Percentiles rank a stretch among this genome's conserved stretches.
Evolutionary conservation across 2,113 vertebrate genomes (phyloP).

Genomic region (Siniperca chuatsi): DNA sequence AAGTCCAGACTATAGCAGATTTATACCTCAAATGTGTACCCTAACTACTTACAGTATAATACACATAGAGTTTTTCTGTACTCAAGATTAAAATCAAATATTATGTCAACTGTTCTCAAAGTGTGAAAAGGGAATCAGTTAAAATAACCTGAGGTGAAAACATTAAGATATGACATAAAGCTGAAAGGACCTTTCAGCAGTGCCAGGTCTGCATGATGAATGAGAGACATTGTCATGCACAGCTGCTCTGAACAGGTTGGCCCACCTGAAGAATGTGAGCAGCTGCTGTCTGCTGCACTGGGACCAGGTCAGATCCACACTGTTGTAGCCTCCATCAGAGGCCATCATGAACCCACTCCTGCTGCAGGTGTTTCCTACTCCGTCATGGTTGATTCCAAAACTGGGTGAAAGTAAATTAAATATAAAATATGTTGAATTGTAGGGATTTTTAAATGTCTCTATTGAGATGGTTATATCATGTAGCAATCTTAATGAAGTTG

Average conservation of each 20-base stretch:
- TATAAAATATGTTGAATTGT: background rate
- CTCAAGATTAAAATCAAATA: background rate
- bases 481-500: background rate
- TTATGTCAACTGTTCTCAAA: background rate
- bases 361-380: constrained; percentile 86
- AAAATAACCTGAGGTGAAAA: background rate
- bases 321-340: constrained; percentile 86
- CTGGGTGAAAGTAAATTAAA: constrained; percentile 71
- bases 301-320: constrained; percentile 90
- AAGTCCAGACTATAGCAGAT: background rate
- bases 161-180: constrained; percentile 2
- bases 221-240: constrained; percentile 38
- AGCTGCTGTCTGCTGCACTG: constrained; percentile 90
- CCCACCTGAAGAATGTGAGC: constrained; percentile 88
- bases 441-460: background rate
- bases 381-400: constrained; percentile 94
- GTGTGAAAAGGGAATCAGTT: background rate
- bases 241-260: constrained; percentile 43
- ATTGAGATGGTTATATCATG: no score
- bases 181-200: constrained; percentile 3
- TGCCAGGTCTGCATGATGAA: constrained; percentile 31
- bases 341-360: constrained; percentile 92
- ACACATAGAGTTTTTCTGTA: background rate
- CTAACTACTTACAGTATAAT: background rate
- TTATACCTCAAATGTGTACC: background rate